phyloP scores from a whole-genome alignment of 2,113 vertebrate species.

The Mormyrus lacerda region DNA sequence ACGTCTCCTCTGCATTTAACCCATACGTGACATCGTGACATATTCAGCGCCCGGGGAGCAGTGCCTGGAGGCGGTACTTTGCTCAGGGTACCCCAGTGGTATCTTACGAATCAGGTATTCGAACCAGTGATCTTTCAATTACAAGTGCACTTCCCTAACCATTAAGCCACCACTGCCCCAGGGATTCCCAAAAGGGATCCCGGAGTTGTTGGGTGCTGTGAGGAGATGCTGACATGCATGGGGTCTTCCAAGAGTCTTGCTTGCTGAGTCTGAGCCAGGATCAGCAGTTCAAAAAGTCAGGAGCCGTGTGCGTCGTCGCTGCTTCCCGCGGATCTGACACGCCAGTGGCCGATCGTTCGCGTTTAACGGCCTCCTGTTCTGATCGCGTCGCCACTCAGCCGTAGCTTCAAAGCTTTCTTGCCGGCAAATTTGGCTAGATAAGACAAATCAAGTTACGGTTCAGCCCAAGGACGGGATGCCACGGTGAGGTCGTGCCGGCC shows the following conservation, averaged over 20 bases:
- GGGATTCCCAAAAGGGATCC: constrained; percentile 1
- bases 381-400: constrained; percentile 62
- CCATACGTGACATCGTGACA: too few species aligned
- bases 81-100: too few species aligned
- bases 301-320: neutral
- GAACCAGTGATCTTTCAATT: too few species aligned
- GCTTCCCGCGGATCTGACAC: neutral
- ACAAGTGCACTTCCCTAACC: neutral
- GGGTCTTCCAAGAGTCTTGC: constrained; percentile 24
- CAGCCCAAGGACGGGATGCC: constrained; percentile 59
- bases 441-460: constrained; percentile 54
- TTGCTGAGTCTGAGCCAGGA: constrained; percentile 22
- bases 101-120: too few species aligned
- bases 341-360: constrained; percentile 11
- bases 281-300: constrained; percentile 23
- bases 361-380: constrained; percentile 51
- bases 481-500: constrained; percentile 52
- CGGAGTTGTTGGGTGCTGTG: constrained; percentile 37
- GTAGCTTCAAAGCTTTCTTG: constrained; percentile 60
- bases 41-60: too few species aligned
- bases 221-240: neutral
- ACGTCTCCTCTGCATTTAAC: too few species aligned
- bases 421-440: constrained; percentile 64
- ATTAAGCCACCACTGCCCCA: too few species aligned
- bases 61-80: too few species aligned